Evolutionary conservation across 2,797 vertebrate genomes (phyloP), one percentile per base, ranked within the genome.

Genomic region (Pogoniulus pusillus): DNA sequence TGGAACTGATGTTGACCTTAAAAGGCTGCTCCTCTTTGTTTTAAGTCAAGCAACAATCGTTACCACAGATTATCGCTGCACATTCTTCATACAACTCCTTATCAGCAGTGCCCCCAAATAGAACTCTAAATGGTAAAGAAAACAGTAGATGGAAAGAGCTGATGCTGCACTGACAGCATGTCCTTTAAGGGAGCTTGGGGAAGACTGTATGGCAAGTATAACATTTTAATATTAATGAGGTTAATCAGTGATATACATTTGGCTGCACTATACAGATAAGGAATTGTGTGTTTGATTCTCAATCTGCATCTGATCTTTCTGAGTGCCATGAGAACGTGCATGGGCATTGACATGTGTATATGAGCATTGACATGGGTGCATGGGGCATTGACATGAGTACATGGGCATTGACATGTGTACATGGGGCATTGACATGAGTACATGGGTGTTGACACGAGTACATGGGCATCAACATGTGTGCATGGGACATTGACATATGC

Each of bases 21-120:
- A 93, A 95, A 95, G 91, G 87, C 78, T 78, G 5, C 12, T 71
- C 29, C 73, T 91, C 81, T 89, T 93, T 88, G 57, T 93, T 94
- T 92, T 64, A 93, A 86, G 68, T 68, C 37, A 71, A 86, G 43
- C 37, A 53, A 62, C 69, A 86, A 80, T 72, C 37, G 49, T 85
- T 90, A 63, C 62, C 62, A 49, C 60, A 62, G 79, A 94, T 90
- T 63, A 92, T 92, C 62, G 8, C 51, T 71, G 45, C 72, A 35
- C 47, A 70, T 92, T 85, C 66, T 78, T 86, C 62, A 35, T 57
- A 45, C 10, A 85, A 34, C 34, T 88, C 63, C 77, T 90, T 90
- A 94, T 86, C 94, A 91, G 74, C 51, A 66, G 5, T 78, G 23
- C 39, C 65, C 51, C 62, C 49, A 86, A 75, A 91, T 77, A 78